Conservation (phyloP, 2,797 vertebrate species). For the Vespertilio murinus region DNA sequence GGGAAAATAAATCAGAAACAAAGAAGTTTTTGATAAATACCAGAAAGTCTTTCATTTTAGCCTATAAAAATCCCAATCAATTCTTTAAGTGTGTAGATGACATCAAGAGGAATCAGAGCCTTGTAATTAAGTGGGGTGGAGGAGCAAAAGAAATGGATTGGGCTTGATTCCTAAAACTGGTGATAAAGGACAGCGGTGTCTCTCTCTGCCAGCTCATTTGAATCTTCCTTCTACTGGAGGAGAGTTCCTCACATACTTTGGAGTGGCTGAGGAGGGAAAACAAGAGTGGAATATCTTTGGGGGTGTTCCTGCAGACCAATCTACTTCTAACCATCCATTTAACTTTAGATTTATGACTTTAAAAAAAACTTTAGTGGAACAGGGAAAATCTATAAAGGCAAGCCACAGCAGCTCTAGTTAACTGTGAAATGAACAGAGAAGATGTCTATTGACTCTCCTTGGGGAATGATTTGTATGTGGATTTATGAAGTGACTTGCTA, state of each 20-base stretch:
- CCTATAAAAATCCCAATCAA: neutral
- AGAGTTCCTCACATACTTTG: neutral
- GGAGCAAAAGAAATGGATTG: neutral
- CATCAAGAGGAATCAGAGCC: neutral
- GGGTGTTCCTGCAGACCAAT: neutral
- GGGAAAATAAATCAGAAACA: neutral
- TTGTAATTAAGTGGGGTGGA: neutral
- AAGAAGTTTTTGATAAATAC: neutral
- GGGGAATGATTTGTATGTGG: neutral
- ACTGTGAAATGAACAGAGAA: constrained; percentile 31
- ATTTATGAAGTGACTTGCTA: constrained; percentile 35
- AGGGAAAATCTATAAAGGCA: neutral
- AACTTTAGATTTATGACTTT: constrained; percentile 29
- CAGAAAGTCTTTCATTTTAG: neutral
- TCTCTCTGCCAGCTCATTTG: neutral
- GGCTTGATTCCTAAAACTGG: neutral
- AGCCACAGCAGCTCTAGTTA: neutral
- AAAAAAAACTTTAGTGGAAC: neutral
- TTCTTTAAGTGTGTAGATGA: neutral
- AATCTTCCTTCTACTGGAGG: neutral
- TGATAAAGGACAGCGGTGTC: neutral
- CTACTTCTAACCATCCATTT: neutral
- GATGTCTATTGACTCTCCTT: neutral
- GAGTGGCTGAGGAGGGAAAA: neutral
- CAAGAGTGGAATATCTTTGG: neutral